Base-by-base conservation (phyloP, 2,888 invertebrate genomes). In the Eupithecia dodoneata region DNA sequence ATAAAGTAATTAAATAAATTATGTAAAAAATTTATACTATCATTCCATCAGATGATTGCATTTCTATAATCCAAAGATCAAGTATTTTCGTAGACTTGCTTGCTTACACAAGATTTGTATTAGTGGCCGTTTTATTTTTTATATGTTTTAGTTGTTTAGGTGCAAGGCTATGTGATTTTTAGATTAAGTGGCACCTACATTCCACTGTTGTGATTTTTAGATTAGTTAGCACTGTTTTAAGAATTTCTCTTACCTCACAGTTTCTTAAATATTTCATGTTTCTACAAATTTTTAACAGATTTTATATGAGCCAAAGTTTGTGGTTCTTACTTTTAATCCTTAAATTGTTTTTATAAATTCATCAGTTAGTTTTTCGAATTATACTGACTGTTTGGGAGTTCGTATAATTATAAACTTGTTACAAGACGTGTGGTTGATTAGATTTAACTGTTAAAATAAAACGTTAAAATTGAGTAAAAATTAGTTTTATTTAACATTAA, bases 151-250 rank as follows among this genome's bases (percentile, higher is more conserved):
- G 81, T 81, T 77, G 77, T 84, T 84, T 87, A 87, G 70, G 86
- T 86, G 85, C 87, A 92, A 92, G 90, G 91, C 91, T 93, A 91
- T 92, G 94, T 94, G 94, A 94, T 94, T 89, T 84, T 89, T 93
- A 92, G 90, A 87, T 78, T 94, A 93, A 93, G 93, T 85, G 86
- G 90, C 93, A 93, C 92, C 79, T 87, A 89, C 93, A 93, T 94
- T 94, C 94, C 94, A 93, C 91, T 90, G 88, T 93, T 94, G 94
- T 94, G 93, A 94, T 94, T 90, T 88, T 86, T 91, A 91, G 88
- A 87, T 82, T 92, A 92, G 87, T 83, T 83, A 87, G 82, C 84
- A 88, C 89, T 88, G 76, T 88, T 88, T 78, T 81, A 78, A 89
- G 88, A 85, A 87, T 87, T 84, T 80, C 80, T 81, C 80, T 63